Evolutionary conservation across 1,140 invertebrate species (phyloP).

Genomic region (Neoseiulus cucumeris): DNA sequence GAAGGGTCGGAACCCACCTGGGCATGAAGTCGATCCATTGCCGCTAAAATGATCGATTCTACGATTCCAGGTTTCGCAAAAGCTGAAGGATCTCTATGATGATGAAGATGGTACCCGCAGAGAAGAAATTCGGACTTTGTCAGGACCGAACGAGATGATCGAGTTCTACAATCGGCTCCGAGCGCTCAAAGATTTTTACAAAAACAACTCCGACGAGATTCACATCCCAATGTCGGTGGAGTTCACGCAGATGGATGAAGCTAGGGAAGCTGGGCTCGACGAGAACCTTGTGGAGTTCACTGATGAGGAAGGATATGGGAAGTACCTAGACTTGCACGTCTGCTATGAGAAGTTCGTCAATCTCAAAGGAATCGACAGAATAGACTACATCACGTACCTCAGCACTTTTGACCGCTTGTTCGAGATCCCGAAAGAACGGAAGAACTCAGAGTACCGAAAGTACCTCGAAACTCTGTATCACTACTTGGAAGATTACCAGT

Average conservation of each 20-base stretch:
- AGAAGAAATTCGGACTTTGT: constrained; percentile 77
- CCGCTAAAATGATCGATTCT: no score
- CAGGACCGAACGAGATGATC: constrained; percentile 91
- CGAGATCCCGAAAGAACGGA: constrained; percentile 82
- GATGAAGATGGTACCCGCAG: constrained; percentile 84
- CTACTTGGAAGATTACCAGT: constrained; percentile 67
- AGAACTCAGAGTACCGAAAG: constrained; percentile 74
- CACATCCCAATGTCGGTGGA: constrained; percentile 88
- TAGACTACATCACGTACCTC: constrained; percentile 40
- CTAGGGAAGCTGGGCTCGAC: constrained; percentile 51
- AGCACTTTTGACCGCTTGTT: constrained; percentile 85
- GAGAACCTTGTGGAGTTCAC: constrained; percentile 72
- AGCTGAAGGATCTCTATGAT: constrained; percentile 78
- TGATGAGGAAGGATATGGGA: constrained; percentile 99
- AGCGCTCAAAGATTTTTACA: constrained; percentile 86
- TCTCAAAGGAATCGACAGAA: constrained; percentile 70
- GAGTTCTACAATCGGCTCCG: constrained; percentile 89
- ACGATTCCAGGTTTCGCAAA: constrained; percentile 43
- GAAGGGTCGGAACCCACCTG: no score
- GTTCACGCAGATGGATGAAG: constrained; percentile 80
- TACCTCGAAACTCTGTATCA: constrained; percentile 65
- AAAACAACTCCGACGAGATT: constrained; percentile 80
- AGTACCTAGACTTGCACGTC: constrained; percentile 94
- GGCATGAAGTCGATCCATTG: no score
- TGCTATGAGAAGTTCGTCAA: constrained; percentile 91